phyloP scores from a whole-genome alignment of 2,797 vertebrate genomes.

The Bradypodion ventrale region DNA sequence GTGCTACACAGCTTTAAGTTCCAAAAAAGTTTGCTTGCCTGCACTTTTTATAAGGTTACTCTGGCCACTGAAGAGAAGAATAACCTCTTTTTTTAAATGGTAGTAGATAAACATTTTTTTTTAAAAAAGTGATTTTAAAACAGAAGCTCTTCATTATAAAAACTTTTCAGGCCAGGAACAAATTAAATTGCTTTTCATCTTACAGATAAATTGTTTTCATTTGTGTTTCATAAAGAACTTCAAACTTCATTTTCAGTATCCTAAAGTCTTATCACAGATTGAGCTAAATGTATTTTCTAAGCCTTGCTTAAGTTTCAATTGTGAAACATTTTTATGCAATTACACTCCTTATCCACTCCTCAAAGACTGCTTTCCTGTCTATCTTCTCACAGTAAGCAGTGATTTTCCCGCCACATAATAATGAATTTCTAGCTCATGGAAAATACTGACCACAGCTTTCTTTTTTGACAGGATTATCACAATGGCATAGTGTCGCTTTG shows the following conservation, averaged over 20 bases:
- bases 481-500: conserved; percentile 39
- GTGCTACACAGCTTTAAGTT: background rate
- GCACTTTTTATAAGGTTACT: background rate
- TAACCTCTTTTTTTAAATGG: background rate
- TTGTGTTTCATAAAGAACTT: conserved; percentile 32
- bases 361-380: conserved; percentile 60
- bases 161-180: background rate
- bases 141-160: background rate
- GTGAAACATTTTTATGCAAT: conserved; percentile 59
- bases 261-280: conserved; percentile 39
- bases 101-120: background rate
- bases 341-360: conserved; percentile 62
- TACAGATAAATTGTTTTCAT: conserved; percentile 22
- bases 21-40: background rate
- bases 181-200: background rate
- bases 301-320: conserved; percentile 49
- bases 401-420: conserved; percentile 56
- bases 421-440: conserved; percentile 68
- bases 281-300: conserved; percentile 52
- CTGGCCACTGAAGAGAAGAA: background rate
- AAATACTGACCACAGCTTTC: conserved; percentile 64
- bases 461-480: conserved; percentile 42
- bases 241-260: conserved; percentile 11
- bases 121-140: conserved; percentile 15
- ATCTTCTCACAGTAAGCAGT: conserved; percentile 59